Evolutionary conservation across 2,113 vertebrate species (phyloP), one percentile per base, ranked within the genome.

Genomic region (Pterocles burchelli): DNA sequence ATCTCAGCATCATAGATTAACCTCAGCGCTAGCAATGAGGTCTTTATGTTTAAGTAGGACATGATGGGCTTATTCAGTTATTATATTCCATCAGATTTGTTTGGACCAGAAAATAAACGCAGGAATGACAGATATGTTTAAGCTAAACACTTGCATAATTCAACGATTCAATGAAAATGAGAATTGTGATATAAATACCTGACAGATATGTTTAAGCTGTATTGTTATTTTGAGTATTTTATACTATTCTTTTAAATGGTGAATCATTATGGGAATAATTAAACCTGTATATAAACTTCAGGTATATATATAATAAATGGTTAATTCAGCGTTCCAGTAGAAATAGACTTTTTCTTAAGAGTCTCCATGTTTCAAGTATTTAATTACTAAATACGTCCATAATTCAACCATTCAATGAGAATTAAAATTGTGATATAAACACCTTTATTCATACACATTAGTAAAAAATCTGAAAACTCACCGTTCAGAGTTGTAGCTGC

Each of bases 11-110:
- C 63, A 49, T 49, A 83, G 96, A 96, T 96, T 96, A 97, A 95
- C 49, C 80, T 93, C 83, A 94, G 94, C 73, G 81, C 72, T 83
- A 85, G 86, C 65, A 91, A 86, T 49, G 92, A 96, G 84, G 61
- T 95, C 68, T 94, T 93, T 93, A 91, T 21, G 25, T 70, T 89
- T 96, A 97, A 97, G 94, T 94, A 97, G 96, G 96, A 88, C 94
- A 96, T 24, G 33, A 46, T 84, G 71, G 90, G 83, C 85, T 97
- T 95, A 97, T 78, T 96, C 92, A 57, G 90, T 89, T 95, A 90
- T 93, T 96, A 90, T 85, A 86, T 89, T 90, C 81, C 28, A 88
- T 68, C 62, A 89, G 79, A 90, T 95, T 95, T 94, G 72, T 89
- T 88, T 81, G 58, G 85, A 93, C 22, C 16, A 92, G 86, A 80